A percentile compares a stretch with the other conserved stretches of the same genome.
Evolutionary conservation across 2,113 vertebrate genomes (phyloP).

Genomic region (Chionis minor): DNA sequence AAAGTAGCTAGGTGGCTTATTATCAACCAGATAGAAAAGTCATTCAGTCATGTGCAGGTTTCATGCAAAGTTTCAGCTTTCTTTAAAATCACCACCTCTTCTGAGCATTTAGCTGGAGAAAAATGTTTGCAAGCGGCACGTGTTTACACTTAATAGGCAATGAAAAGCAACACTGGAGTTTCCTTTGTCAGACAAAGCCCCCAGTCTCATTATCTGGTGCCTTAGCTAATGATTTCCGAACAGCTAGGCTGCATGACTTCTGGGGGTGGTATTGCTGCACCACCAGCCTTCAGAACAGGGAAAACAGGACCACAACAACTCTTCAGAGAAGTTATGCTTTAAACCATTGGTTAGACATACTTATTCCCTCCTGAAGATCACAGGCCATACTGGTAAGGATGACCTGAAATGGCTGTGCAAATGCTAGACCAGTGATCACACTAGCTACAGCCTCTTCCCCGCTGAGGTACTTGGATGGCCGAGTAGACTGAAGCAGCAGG

Average conservation of each 20-base stretch:
- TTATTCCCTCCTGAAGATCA: neutral
- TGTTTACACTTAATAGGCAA: neutral
- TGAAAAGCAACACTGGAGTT: neutral
- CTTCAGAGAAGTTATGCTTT: neutral
- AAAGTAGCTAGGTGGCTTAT: neutral
- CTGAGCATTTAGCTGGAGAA: neutral
- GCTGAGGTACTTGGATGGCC: neutral
- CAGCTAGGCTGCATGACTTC: neutral
- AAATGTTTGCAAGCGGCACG: neutral
- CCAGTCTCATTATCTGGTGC: neutral
- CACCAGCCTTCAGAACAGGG: neutral
- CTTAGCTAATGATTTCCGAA: neutral
- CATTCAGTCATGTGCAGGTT: neutral
- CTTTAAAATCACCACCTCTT: neutral
- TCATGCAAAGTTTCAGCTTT: neutral
- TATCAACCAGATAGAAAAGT: neutral
- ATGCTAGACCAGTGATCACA: neutral
- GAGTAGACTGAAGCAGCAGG: neutral
- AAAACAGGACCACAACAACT: accelerated
- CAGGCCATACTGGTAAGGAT: neutral
- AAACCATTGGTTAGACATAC: neutral
- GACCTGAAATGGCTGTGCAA: neutral
- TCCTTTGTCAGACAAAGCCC: neutral
- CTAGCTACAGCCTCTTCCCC: neutral
- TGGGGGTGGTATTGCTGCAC: neutral